These are phyloP conservation scores for Ciconia stormi DNA, from an alignment of 2,113 vertebrate species.

Conservation along the genomic window DNA sequence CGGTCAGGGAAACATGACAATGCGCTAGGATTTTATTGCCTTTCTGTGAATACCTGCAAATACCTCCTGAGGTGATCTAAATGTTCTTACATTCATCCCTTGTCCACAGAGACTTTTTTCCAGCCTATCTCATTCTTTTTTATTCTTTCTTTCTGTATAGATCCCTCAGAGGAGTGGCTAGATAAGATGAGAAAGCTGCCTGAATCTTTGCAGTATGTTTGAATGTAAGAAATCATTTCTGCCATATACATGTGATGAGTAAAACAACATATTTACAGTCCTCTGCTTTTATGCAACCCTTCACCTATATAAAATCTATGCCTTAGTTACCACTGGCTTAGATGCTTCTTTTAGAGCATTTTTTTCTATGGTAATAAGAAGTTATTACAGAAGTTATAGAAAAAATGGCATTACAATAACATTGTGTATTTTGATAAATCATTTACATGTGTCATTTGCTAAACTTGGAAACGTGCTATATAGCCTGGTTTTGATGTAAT, in stretches of 20 bases:
- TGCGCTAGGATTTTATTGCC: neutral
- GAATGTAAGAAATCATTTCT: neutral
- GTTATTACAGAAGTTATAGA: neutral
- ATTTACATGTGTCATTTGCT: neutral
- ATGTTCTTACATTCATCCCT: neutral
- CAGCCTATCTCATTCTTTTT: neutral
- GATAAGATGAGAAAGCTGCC: neutral
- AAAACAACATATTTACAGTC: neutral
- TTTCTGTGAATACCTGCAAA: neutral
- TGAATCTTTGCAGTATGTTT: neutral
- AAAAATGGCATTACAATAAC: neutral
- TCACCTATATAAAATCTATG: neutral
- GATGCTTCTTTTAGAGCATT: neutral
- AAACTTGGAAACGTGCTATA: neutral
- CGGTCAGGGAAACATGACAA: rapidly evolving
- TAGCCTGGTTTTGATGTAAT: neutral
- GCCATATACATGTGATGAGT: neutral
- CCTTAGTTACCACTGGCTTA: neutral
- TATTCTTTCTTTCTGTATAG: neutral
- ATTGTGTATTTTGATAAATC: neutral
- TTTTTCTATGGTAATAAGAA: neutral
- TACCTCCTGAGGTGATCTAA: neutral
- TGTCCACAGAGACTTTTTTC: neutral
- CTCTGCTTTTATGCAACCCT: neutral
- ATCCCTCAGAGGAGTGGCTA: neutral